Evolutionary conservation across 2,113 vertebrate genomes (phyloP).

Genomic region (Naja naja): DNA sequence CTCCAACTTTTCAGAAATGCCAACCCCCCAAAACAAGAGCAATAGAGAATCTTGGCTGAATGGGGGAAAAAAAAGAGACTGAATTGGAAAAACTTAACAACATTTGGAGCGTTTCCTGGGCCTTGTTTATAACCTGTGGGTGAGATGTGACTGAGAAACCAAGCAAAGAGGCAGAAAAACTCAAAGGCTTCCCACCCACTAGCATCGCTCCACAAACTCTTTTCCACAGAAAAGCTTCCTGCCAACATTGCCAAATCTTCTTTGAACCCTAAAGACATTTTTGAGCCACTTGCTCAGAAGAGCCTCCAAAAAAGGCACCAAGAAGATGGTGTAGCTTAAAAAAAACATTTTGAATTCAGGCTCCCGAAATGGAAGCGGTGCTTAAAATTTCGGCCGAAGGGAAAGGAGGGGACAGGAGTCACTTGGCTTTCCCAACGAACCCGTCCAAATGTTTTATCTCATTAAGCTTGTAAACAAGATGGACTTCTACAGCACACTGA

Average conservation of each 20-base stretch:
- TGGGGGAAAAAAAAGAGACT: not conserved
- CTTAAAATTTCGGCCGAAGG: not conserved
- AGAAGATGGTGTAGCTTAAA: not conserved
- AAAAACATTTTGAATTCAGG: not conserved
- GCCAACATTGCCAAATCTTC: not conserved
- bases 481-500: conserved; percentile 64
- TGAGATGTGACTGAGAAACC: not conserved
- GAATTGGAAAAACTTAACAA: not conserved
- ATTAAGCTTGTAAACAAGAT: conserved; percentile 73
- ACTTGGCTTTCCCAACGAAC: not conserved
- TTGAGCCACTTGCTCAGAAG: not conserved
- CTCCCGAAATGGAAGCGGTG: not conserved
- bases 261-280: not conserved
- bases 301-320: too few species aligned
- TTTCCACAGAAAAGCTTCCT: not conserved
- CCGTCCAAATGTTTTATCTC: conserved; percentile 55
- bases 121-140: not conserved
- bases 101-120: not conserved
- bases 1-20: not conserved
- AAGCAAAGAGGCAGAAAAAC: not conserved
- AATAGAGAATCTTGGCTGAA: too few species aligned
- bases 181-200: not conserved
- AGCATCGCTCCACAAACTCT: too few species aligned
- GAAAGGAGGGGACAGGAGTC: not conserved
- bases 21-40: too few species aligned